These are phyloP conservation scores for Drosophila phalerata DNA, from an alignment of 2,888 invertebrate genomes.

Conservation along the genomic window DNA sequence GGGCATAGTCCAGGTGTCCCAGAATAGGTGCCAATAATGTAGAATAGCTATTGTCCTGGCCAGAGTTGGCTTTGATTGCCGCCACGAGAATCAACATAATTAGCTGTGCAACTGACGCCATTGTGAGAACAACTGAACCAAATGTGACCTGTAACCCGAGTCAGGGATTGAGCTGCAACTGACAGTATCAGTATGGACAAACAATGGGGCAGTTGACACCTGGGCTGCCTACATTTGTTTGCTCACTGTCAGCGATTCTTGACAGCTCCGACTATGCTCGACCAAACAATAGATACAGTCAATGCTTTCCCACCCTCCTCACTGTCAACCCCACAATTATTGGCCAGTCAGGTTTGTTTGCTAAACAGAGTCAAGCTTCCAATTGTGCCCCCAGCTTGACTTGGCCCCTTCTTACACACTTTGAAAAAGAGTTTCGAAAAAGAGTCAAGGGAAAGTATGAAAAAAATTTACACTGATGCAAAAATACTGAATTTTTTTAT, in stretches of 20 bases:
- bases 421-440: too few species aligned
- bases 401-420: neutral
- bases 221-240: conserved; percentile 50
- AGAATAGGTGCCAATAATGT: conserved; percentile 48
- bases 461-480: too few species aligned
- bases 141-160: conserved; percentile 13
- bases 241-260: conserved; percentile 56
- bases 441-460: too few species aligned
- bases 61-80: neutral
- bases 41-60: conserved; percentile 14
- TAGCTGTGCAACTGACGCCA: conserved; percentile 51
- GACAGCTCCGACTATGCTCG: conserved; percentile 33
- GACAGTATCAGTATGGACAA: conserved; percentile 36
- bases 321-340: conserved; percentile 61
- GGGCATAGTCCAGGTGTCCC: conserved; percentile 48
- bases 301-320: neutral
- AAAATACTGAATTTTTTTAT: too few species aligned
- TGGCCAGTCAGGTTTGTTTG: conserved; percentile 61
- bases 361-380: conserved; percentile 34
- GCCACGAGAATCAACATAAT: conserved; percentile 58
- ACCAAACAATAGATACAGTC: conserved; percentile 21
- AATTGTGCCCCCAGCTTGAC: conserved; percentile 21
- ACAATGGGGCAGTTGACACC: conserved; percentile 59
- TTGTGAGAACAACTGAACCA: conserved; percentile 55
- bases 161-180: conserved; percentile 43